These are phyloP conservation scores for Aspidoscelis tigris DNA, from an alignment of 2,113 vertebrate genomes.

Conservation along the genomic window DNA sequence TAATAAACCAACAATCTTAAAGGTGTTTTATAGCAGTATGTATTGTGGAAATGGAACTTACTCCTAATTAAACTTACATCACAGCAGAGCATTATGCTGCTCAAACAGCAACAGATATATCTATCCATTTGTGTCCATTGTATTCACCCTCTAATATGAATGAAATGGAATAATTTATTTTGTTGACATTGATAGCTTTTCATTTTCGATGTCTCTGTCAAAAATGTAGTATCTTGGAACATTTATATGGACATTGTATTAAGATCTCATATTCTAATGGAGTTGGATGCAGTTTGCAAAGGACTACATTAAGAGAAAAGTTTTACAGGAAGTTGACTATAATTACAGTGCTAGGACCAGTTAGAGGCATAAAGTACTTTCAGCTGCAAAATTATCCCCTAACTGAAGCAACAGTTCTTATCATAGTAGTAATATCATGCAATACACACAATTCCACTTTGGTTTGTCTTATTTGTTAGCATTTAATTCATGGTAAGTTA, in stretches of 20 bases:
- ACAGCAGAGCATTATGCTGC: conserved; percentile 1
- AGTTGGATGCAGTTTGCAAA: conserved; percentile 39
- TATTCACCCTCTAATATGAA: background rate
- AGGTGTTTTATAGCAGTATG: background rate
- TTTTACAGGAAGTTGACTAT: conserved; percentile 50
- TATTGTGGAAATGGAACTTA: background rate
- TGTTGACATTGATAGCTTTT: background rate
- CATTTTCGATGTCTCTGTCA: conserved; percentile 1
- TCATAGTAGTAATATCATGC: conserved; percentile 31
- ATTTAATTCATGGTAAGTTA: background rate
- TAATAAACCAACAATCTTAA: no score
- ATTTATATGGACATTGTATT: conserved; percentile 1
- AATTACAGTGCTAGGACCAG: conserved; percentile 31
- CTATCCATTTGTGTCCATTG: conserved; percentile 13
- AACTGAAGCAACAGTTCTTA: conserved; percentile 48
- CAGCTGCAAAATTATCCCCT: conserved; percentile 31
- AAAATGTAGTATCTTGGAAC: background rate
- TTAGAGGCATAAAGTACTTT: conserved; percentile 33
- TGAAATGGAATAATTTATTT: background rate
- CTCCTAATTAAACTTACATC: background rate
- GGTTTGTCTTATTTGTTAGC: background rate
- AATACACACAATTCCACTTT: background rate
- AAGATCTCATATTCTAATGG: conserved; percentile 43
- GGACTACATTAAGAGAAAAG: conserved; percentile 23
- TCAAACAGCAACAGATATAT: conserved; percentile 23